These are phyloP conservation scores for Creontiades dilutus DNA, from an alignment of 2,888 invertebrate genomes.

Conservation along the genomic window DNA sequence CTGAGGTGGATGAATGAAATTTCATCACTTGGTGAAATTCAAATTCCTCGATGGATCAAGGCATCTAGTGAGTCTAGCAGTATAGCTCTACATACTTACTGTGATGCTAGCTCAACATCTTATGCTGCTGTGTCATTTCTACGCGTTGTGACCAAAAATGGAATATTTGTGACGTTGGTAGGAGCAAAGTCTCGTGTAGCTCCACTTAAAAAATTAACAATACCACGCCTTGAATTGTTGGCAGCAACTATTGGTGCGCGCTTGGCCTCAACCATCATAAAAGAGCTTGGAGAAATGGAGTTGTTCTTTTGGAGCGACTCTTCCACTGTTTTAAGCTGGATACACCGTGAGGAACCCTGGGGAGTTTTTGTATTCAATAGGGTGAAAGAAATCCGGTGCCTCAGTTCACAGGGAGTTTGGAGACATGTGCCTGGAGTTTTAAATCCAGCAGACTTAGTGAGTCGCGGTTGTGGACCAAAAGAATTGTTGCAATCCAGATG, in stretches of 20 bases:
- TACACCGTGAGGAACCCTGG: not conserved
- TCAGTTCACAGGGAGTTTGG: not conserved
- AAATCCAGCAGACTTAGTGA: not conserved
- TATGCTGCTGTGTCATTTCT: not conserved
- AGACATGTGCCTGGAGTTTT: not conserved
- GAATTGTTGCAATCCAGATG: no score
- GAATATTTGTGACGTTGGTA: not conserved
- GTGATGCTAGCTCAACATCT: not conserved
- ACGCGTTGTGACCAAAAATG: not conserved
- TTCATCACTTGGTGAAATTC: not conserved
- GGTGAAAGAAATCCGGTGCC: not conserved
- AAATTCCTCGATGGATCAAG: not conserved
- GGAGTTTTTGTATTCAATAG: not conserved
- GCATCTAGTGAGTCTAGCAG: not conserved
- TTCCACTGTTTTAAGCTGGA: not conserved
- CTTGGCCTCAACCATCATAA: constrained; percentile 69
- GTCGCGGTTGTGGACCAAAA: not conserved
- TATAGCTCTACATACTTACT: not conserved
- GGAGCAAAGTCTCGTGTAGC: constrained; percentile 75
- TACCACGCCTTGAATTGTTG: constrained; percentile 77
- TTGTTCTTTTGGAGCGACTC: no score
- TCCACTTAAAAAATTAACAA: constrained; percentile 76
- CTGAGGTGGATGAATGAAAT: not conserved
- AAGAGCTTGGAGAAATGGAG: not conserved
- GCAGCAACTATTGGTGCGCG: constrained; percentile 76